Conservation (phyloP, 2,888 invertebrate species). For the Synergus umbraculus region DNA sequence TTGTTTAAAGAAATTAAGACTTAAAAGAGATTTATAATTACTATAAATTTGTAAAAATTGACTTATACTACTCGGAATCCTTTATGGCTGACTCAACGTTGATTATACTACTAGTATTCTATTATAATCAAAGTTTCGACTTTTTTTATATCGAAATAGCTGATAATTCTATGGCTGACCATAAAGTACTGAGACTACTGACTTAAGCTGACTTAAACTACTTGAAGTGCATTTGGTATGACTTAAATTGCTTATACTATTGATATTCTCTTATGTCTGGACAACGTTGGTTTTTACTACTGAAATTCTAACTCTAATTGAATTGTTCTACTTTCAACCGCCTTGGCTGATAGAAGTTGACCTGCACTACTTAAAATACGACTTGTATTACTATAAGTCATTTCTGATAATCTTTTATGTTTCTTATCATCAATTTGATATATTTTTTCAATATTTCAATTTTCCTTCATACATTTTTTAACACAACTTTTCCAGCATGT, state of each 20-base stretch:
- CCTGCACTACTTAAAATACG: no score
- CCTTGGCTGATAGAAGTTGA: neutral
- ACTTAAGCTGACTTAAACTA: neutral
- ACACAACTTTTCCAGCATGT: neutral
- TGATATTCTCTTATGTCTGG: neutral
- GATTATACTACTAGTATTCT: neutral
- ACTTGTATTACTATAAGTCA: neutral
- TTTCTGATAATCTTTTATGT: neutral
- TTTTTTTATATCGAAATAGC: no score
- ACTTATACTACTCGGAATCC: neutral
- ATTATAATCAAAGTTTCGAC: no score
- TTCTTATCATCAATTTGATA: neutral
- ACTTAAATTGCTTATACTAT: neutral
- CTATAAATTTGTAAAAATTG: neutral
- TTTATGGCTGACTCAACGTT: neutral
- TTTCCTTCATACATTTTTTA: neutral
- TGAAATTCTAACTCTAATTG: no score
- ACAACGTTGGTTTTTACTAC: no score
- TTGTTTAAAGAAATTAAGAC: neutral
- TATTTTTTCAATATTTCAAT: neutral
- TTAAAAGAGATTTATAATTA: neutral
- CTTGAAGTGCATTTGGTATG: neutral
- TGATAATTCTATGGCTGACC: no score
- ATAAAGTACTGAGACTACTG: neutral
- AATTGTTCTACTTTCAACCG: neutral